Evolutionary conservation across 2,888 invertebrate genomes (phyloP).

Genomic region (Dermolepida albohirtum): DNA sequence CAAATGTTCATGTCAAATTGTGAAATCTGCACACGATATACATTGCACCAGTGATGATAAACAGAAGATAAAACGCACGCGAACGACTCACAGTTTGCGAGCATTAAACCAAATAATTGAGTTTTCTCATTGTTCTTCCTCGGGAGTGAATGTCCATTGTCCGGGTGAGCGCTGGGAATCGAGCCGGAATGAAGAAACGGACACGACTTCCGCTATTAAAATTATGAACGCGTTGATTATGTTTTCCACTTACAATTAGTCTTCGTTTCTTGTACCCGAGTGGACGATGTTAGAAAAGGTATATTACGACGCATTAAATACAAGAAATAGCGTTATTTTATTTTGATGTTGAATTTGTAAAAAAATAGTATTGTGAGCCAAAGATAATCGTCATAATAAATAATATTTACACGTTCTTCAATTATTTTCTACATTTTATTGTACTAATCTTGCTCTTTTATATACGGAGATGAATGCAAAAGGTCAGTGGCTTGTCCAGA

Average conservation of each 20-base stretch:
- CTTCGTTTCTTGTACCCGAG: slow-evolving; percentile 30
- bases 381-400: too few relatives aligned
- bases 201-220: slow-evolving; percentile 52
- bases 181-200: slow-evolving; percentile 44
- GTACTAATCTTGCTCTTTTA: too few relatives aligned
- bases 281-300: slow-evolving; percentile 12
- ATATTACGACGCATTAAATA: background rate
- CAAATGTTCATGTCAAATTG: slow-evolving; percentile 11
- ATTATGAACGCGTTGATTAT: slow-evolving; percentile 53
- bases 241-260: background rate
- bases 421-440: too few relatives aligned
- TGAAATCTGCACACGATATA: slow-evolving; percentile 20
- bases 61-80: slow-evolving; percentile 31
- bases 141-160: slow-evolving; percentile 49
- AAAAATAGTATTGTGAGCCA: too few relatives aligned
- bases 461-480: too few relatives aligned
- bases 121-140: slow-evolving; percentile 46
- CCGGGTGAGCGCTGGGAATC: slow-evolving; percentile 47
- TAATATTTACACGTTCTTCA: too few relatives aligned
- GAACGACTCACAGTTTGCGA: slow-evolving; percentile 37
- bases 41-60: slow-evolving; percentile 10
- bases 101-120: slow-evolving; percentile 46
- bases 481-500: too few relatives aligned
- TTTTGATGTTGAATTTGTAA: too few relatives aligned
- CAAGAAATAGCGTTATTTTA: too few relatives aligned